These are phyloP conservation scores for Pristionchus japonicus DNA, from an alignment of 2,888 invertebrate species.

Conservation along the genomic window DNA sequence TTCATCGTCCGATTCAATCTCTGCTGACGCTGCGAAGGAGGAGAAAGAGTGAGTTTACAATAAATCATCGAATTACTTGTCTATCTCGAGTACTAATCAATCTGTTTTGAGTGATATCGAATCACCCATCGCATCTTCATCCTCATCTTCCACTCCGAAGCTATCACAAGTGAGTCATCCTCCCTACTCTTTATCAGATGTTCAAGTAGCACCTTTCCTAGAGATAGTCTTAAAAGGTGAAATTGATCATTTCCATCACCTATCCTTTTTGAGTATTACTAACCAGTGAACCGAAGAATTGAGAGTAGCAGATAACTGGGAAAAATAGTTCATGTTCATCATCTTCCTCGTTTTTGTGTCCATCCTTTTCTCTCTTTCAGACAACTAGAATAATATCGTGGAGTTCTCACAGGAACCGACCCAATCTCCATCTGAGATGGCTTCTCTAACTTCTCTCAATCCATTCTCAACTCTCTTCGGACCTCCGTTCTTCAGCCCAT, in stretches of 20 bases:
- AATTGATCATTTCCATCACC: no score
- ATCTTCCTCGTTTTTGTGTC: neutral
- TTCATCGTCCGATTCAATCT: neutral
- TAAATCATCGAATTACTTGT: neutral
- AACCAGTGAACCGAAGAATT: no score
- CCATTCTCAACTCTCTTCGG: conserved; percentile 29
- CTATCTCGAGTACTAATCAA: neutral
- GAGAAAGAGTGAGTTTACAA: conserved; percentile 2
- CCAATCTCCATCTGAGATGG: neutral
- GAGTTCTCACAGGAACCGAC: conserved; percentile 22
- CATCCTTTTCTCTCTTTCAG: neutral
- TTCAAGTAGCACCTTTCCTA: no score
- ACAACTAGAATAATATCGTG: neutral
- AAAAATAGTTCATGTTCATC: no score
- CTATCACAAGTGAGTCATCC: neutral
- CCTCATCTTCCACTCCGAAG: conserved; percentile 12
- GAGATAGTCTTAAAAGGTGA: no score
- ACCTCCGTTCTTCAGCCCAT: neutral
- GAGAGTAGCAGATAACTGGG: no score
- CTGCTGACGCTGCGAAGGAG: neutral
- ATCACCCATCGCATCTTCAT: neutral
- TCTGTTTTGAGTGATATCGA: neutral
- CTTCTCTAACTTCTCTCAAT: neutral
- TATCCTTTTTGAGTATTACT: no score
- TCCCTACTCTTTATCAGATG: no score